These are phyloP conservation scores for Gobionotothen gibberifrons DNA, from an alignment of 2,797 vertebrate genomes.

Conservation along the genomic window DNA sequence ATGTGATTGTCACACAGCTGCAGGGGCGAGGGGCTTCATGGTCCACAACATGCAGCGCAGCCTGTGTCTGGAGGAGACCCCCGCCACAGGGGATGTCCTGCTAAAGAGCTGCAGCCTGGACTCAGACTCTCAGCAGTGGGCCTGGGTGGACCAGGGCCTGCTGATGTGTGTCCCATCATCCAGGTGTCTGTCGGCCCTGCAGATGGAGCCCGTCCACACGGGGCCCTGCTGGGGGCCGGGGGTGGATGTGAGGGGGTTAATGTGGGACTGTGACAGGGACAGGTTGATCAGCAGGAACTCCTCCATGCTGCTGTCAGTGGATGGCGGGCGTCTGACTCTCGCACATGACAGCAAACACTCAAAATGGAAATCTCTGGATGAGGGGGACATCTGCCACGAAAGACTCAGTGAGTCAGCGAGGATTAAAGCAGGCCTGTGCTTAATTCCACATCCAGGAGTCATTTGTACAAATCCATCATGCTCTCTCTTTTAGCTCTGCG, in stretches of 20 bases:
- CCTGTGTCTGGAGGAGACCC: constrained; percentile 79
- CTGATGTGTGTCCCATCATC: constrained; percentile 68
- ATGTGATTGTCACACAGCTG: constrained; percentile 1
- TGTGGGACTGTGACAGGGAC: constrained; percentile 77
- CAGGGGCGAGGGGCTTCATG: constrained; percentile 76
- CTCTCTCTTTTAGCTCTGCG: too few relatives aligned
- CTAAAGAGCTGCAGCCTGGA: constrained; percentile 72
- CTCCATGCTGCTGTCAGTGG: constrained; percentile 61
- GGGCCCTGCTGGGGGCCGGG: constrained; percentile 54
- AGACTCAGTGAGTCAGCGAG: constrained; percentile 71
- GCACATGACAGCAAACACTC: constrained; percentile 50
- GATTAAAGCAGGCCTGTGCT: neutral
- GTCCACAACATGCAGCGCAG: constrained; percentile 70
- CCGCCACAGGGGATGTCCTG: constrained; percentile 42
- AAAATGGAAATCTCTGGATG: constrained; percentile 79
- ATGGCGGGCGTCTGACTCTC: constrained; percentile 49
- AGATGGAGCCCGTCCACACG: constrained; percentile 54
- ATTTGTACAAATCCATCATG: too few relatives aligned
- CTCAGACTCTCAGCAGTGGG: constrained; percentile 80
- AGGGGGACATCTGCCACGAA: constrained; percentile 78
- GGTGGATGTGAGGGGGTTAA: constrained; percentile 20
- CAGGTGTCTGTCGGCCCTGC: constrained; percentile 75
- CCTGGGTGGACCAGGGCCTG: constrained; percentile 66
- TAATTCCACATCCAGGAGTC: neutral
- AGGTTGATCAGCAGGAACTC: constrained; percentile 70